These are phyloP conservation scores for Anoplolepis gracilipes DNA, from an alignment of 1,140 invertebrate genomes.

Conservation along the genomic window DNA sequence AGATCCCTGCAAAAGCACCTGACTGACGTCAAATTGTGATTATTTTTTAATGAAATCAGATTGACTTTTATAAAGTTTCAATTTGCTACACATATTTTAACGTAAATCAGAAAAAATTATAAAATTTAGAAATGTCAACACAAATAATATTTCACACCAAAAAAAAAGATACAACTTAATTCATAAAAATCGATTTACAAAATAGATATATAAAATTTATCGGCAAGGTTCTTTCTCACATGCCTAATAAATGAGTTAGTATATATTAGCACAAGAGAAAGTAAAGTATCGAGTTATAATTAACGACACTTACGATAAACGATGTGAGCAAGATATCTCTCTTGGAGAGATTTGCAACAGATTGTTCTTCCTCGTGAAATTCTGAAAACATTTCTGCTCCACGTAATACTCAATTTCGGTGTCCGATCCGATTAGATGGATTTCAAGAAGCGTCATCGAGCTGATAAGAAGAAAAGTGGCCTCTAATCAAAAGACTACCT, in stretches of 20 bases:
- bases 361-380: not conserved
- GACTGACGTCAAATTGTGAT: conserved; percentile 86
- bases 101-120: too few species aligned
- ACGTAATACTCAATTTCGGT: not conserved
- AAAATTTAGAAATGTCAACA: too few species aligned
- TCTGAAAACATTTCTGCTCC: conserved; percentile 57
- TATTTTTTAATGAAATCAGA: conserved; percentile 26
- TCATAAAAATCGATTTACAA: conserved; percentile 18
- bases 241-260: not conserved
- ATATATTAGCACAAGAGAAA: not conserved
- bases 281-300: not conserved
- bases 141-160: not conserved
- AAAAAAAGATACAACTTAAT: not conserved
- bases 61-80: not conserved
- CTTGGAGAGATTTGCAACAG: not conserved
- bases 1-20: conserved; percentile 90
- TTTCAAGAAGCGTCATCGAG: conserved; percentile 35
- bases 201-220: not conserved
- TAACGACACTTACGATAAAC: conserved; percentile 73
- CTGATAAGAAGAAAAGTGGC: conserved; percentile 3
- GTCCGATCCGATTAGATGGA: not conserved
- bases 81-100: too few species aligned
- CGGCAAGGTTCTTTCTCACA: not conserved
- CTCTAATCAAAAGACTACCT: not conserved
- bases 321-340: conserved; percentile 73